phyloP scores from a whole-genome alignment of 2,888 invertebrate genomes.

The Drosophila anomalata region DNA sequence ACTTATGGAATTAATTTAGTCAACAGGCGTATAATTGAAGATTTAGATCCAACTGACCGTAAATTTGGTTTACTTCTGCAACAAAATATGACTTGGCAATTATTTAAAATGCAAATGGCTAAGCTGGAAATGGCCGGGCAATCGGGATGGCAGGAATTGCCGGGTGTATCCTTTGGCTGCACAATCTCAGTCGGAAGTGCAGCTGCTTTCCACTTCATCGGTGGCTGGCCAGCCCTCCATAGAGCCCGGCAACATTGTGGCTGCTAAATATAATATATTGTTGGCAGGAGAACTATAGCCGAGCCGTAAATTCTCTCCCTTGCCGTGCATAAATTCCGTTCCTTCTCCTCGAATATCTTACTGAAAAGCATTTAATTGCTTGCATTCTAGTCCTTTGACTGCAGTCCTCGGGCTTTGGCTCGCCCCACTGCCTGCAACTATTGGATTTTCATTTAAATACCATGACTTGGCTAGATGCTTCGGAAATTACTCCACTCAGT shows the following conservation, averaged over 20 bases:
- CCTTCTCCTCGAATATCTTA: conserved; percentile 6
- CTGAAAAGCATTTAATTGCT: conserved; percentile 35
- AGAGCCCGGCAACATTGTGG: conserved; percentile 23
- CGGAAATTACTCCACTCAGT: conserved; percentile 11
- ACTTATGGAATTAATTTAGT: conserved; percentile 2
- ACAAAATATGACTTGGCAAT: conserved; percentile 25
- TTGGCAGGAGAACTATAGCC: conserved; percentile 19
- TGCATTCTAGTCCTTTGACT: conserved; percentile 11
- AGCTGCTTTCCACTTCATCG: conserved; percentile 34
- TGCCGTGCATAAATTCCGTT: conserved; percentile 19
- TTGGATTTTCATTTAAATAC: conserved; percentile 22
- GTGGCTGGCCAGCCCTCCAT: conserved; percentile 1
- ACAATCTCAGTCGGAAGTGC: conserved; percentile 39
- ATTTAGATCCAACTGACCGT: conserved; percentile 2
- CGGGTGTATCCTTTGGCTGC: conserved; percentile 14
- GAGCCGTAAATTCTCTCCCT: conserved; percentile 31
- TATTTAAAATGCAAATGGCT: conserved; percentile 35
- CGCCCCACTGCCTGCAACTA: conserved; percentile 5
- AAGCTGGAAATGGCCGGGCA: conserved; percentile 6
- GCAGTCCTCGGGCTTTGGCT: neutral
- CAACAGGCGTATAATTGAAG: neutral
- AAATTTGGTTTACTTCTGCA: neutral
- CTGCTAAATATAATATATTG: conserved; percentile 38
- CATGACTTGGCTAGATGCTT: conserved; percentile 24
- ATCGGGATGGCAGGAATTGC: conserved; percentile 5